Evolutionary conservation across 2,113 vertebrate species (phyloP).

Genomic region (Aythya baeri): DNA sequence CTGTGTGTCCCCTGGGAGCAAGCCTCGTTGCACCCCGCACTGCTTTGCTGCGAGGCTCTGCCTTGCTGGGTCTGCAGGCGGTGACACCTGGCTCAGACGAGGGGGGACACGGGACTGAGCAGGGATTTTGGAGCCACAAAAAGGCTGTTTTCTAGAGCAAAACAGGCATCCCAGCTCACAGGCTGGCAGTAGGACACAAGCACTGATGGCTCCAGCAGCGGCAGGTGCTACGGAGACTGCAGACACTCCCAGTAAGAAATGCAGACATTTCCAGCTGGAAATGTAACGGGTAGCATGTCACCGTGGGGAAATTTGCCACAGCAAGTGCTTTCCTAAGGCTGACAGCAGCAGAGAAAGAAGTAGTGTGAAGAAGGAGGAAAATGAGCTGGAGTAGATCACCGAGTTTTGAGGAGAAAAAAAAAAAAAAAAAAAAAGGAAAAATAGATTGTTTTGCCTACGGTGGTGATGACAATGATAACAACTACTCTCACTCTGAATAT

Average conservation of each 20-base stretch:
- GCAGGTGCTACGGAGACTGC: neutral
- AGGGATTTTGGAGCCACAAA: neutral
- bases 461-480: neutral
- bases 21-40: fast-evolving
- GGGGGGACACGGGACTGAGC: neutral
- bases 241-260: neutral
- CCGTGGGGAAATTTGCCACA: neutral
- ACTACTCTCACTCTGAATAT: neutral
- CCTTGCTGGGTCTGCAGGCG: neutral
- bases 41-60: neutral
- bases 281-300: neutral
- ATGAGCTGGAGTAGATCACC: neutral
- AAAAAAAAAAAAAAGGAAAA: neutral
- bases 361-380: neutral
- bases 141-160: neutral
- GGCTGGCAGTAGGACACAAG: no score
- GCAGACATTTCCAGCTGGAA: neutral
- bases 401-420: neutral
- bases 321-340: neutral
- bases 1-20: neutral
- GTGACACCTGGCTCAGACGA: neutral
- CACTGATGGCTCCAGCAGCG: fast-evolving
- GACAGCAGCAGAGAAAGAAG: neutral
- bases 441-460: neutral
- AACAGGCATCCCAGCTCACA: neutral